These are phyloP conservation scores for Drosophila acutilabella DNA, from an alignment of 2,888 invertebrate genomes.

Conservation along the genomic window DNA sequence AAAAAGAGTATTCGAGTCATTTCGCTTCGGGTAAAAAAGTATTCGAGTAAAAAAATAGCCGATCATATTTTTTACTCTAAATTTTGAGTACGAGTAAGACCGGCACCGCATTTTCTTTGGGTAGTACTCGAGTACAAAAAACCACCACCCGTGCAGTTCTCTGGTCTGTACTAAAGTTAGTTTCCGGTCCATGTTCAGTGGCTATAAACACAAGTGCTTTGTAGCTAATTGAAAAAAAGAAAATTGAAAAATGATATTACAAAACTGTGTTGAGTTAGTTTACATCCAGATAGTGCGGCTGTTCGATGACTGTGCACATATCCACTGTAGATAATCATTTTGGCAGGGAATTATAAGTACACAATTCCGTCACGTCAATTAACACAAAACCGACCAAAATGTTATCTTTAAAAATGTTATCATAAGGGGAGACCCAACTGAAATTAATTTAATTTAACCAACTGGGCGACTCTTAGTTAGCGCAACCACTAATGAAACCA, in stretches of 20 bases:
- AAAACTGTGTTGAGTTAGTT: background rate
- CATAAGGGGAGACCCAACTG: background rate
- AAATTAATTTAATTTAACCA: background rate
- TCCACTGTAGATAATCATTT: background rate
- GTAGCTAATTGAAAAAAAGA: constrained; percentile 3
- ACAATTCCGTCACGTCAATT: background rate
- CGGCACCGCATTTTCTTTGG: no score
- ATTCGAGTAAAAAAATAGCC: no score
- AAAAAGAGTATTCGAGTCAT: no score
- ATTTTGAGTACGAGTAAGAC: no score
- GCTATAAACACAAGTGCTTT: constrained; percentile 12
- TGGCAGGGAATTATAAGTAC: no score
- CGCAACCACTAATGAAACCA: constrained; percentile 16
- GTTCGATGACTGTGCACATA: constrained; percentile 4
- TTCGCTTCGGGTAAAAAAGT: no score
- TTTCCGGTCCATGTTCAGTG: constrained; percentile 20
- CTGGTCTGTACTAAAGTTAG: constrained; percentile 8
- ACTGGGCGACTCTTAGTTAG: background rate
- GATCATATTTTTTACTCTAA: no score
- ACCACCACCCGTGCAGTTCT: no score
- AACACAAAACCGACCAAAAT: background rate
- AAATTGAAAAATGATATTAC: constrained; percentile 11
- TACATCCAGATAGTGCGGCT: background rate
- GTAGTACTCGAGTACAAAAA: no score
- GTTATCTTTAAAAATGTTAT: background rate